Base-by-base conservation (phyloP, 2,888 invertebrate genomes). In the Melinaea marsaeus region DNA sequence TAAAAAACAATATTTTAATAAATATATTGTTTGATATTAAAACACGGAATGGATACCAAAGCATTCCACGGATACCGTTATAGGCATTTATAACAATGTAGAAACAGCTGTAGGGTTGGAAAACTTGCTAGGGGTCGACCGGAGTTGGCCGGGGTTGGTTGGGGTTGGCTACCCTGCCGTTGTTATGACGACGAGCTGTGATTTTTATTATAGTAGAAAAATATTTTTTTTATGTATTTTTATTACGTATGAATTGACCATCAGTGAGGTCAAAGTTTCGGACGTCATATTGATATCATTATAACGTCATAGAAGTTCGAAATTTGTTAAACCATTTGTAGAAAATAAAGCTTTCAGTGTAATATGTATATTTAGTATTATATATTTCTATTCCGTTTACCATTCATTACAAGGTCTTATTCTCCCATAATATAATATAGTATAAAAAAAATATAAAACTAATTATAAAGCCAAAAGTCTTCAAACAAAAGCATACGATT, bases 101-200 rank as follows among this genome's bases (percentile, higher is more conserved):
- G 74, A 76, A 81, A 81, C 83, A 81, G 81, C 80, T 83, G 84
- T 80, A 76, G 78, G 80, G 79, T 76, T 83, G 82, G 82, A 81
- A 83, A 85, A 85, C 76, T 74, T 72, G 74, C 75, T 73, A 74
- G 75, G 71, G 72, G 74, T 74, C 64, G 70, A 45, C 73, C 75
- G 75, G 74, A 75, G 76, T 76, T 79, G 74, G 73, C 78, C 75
- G 75, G 71, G 72, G 74, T 74, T 64, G 70, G 47, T 73, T 75
- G 75, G 74, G 76, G 76, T 76, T 79, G 74, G 73, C 78, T 74
- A 75, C 79, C 84, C 84, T 76, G 68, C 74, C 76, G 83, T 84
- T 82, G 82, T 83, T 81, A 81, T 83, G 81, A 79, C 78, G 79
- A 86, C 86, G 74, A 77, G 74, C 72, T 75, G 75, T 83, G 84